Conservation (phyloP, 2,797 vertebrate species). For the Pseudotriccus pelzelni region DNA sequence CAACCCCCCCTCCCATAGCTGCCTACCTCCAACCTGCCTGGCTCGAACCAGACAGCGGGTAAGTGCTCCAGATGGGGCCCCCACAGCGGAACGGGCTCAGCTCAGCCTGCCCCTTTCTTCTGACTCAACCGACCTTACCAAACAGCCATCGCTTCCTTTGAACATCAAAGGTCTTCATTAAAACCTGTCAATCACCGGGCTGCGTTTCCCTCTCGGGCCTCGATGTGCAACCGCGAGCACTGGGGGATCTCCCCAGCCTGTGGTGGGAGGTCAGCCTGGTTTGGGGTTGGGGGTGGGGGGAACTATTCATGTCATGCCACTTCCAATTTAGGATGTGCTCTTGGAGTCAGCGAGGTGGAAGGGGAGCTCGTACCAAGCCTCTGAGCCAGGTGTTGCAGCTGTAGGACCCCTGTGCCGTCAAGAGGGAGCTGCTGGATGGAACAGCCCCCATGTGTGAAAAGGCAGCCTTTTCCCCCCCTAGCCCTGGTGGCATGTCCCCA, state of each 20-base stretch:
- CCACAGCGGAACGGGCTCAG: neutral
- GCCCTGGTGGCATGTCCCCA: constrained; percentile 18
- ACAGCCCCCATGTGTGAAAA: neutral
- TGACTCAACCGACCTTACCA: constrained; percentile 9
- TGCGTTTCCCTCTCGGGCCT: fast-evolving
- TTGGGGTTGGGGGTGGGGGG: neutral
- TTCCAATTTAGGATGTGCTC: neutral
- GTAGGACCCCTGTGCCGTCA: neutral
- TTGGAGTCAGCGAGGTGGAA: neutral
- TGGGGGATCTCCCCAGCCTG: neutral
- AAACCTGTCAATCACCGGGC: neutral
- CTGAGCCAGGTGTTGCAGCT: neutral
- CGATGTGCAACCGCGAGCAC: neutral
- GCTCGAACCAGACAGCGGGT: neutral
- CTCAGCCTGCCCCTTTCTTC: constrained; percentile 34
- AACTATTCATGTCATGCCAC: neutral
- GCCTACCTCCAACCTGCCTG: neutral
- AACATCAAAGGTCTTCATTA: constrained; percentile 55
- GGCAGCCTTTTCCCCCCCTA: neutral
- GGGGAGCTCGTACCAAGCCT: neutral
- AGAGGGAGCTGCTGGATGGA: neutral
- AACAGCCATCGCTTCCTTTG: neutral
- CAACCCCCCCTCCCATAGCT: neutral
- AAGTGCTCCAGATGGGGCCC: constrained; percentile 39
- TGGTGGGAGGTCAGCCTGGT: neutral